A percentile compares a stretch with the other conserved stretches of the same genome.
Evolutionary conservation across 2,888 invertebrate genomes (phyloP).

Genomic region (Dicranocentrus wangi): DNA sequence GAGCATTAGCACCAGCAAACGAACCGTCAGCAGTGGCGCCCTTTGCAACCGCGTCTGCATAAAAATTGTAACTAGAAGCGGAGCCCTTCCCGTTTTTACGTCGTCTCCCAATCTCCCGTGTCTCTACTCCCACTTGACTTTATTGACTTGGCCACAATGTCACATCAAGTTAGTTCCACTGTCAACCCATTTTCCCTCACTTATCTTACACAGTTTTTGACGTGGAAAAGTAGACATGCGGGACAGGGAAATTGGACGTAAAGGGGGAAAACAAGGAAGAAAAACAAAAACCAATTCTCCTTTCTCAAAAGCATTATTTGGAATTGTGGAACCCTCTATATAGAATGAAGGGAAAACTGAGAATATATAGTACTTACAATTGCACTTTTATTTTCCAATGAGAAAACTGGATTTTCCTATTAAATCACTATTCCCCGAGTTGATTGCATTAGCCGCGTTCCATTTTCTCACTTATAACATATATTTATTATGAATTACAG

Average conservation of each 20-base stretch:
- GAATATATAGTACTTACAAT: constrained; percentile 43
- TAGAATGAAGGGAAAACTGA: constrained; percentile 5
- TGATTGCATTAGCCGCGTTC: constrained; percentile 54
- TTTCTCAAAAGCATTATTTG: too few species aligned
- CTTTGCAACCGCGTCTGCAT: too few species aligned
- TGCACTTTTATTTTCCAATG: constrained; percentile 47
- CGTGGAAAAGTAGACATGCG: constrained; percentile 30
- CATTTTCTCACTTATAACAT: constrained; percentile 28
- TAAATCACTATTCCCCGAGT: constrained; percentile 34
- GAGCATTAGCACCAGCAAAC: constrained; percentile 52
- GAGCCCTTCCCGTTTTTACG: neutral
- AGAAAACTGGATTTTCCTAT: constrained; percentile 44
- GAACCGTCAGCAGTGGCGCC: constrained; percentile 14
- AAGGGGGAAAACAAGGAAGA: constrained; percentile 3
- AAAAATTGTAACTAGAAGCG: neutral
- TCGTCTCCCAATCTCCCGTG: constrained; percentile 13
- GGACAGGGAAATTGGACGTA: constrained; percentile 6
- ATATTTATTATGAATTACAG: too few species aligned
- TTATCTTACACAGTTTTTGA: constrained; percentile 53
- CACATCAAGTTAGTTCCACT: constrained; percentile 64
- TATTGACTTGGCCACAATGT: constrained; percentile 65
- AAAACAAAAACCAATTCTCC: constrained; percentile 7
- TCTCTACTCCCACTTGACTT: constrained; percentile 59
- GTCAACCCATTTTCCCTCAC: constrained; percentile 55
- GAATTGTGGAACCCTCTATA: too few species aligned